Conservation (phyloP, 2,888 invertebrate species). For the Agrotis exclamationis region DNA sequence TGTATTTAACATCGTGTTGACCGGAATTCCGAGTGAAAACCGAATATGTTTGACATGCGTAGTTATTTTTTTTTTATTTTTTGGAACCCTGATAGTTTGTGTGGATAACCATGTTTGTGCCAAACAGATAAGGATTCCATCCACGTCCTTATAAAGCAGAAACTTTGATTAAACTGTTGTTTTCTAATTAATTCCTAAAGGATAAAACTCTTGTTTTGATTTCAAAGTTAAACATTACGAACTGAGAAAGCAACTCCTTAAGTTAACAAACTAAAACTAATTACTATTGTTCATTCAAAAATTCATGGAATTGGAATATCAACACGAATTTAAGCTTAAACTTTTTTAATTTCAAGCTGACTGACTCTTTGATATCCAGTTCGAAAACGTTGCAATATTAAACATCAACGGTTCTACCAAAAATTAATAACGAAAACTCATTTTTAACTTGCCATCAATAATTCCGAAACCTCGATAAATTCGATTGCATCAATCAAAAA, state of each 20-base stretch:
- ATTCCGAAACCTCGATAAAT: conserved; percentile 22
- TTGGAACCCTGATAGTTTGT: too few species aligned
- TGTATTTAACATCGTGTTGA: background rate
- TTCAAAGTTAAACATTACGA: background rate
- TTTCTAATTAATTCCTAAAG: background rate
- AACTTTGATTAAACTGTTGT: background rate
- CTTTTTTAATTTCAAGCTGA: conserved; percentile 40
- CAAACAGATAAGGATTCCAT: too few species aligned
- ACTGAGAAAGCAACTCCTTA: background rate
- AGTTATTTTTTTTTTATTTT: too few species aligned
- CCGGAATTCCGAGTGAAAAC: background rate
- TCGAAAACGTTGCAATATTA: conserved; percentile 5
- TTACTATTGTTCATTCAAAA: conserved; percentile 15
- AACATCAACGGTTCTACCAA: conserved; percentile 8
- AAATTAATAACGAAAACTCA: conserved; percentile 21
- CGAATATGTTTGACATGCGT: background rate
- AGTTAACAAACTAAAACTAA: background rate
- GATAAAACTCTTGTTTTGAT: background rate
- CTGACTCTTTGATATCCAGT: conserved; percentile 27
- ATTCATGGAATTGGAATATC: background rate
- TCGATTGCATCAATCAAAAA: conserved; percentile 32
- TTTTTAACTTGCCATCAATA: conserved; percentile 13
- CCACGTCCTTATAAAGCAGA: too few species aligned
- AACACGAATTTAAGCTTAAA: conserved; percentile 8
- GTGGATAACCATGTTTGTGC: background rate